Evolutionary conservation across 2,113 vertebrate species (phyloP).

Genomic region (Lepisosteus osseus): DNA sequence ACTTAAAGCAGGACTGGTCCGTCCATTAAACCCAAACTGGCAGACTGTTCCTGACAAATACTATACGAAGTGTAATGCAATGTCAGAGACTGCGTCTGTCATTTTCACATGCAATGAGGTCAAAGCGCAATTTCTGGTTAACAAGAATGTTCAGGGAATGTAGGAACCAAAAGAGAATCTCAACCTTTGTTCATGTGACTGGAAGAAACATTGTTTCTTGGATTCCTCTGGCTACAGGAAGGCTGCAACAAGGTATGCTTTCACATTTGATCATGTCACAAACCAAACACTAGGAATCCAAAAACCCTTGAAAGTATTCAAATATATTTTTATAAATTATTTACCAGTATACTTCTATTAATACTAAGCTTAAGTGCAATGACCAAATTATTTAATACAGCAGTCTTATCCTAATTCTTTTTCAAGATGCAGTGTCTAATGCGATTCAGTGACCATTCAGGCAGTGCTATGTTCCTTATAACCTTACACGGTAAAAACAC

Average conservation of each 20-base stretch:
- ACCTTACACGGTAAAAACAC: no score
- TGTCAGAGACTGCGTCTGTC: constrained; percentile 12
- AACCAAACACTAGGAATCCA: no score
- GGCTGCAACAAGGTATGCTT: background rate
- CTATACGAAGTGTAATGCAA: background rate
- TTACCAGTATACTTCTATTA: no score
- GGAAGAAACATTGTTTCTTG: background rate
- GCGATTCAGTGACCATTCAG: no score
- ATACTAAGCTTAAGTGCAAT: no score
- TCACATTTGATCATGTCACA: no score
- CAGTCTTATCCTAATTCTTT: no score
- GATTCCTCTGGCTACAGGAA: background rate
- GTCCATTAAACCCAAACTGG: constrained; percentile 39
- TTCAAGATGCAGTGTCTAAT: no score
- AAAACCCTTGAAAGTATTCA: no score
- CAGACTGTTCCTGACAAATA: constrained; percentile 32
- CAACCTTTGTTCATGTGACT: background rate
- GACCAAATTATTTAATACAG: no score
- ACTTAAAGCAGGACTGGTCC: constrained; percentile 31
- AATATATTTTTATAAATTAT: no score
- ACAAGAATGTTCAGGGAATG: background rate
- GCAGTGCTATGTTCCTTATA: no score
- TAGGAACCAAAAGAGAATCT: background rate
- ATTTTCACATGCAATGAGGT: constrained; percentile 20
- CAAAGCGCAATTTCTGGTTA: constrained; percentile 13